phyloP scores from a whole-genome alignment of 1,140 invertebrate species.

The Drosophila malerkotliana region DNA sequence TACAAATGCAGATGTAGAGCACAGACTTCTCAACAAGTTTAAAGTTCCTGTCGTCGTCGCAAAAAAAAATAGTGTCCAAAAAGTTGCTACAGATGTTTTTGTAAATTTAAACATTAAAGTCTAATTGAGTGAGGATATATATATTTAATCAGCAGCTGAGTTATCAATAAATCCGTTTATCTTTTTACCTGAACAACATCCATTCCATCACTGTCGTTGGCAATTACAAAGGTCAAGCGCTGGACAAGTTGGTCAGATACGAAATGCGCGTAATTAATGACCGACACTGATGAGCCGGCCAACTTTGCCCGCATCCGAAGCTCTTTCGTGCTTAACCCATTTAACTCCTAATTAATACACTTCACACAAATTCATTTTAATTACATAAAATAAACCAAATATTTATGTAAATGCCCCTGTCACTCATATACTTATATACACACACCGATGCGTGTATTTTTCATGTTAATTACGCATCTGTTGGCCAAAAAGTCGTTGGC shows the following conservation, averaged over 20 bases:
- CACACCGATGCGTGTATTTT: constrained; percentile 30
- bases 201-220: constrained; percentile 21
- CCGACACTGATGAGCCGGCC: constrained; percentile 35
- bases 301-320: constrained; percentile 3
- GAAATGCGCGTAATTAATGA: constrained; percentile 68
- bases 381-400: constrained; percentile 80
- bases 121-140: neutral
- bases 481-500: constrained; percentile 29
- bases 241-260: constrained; percentile 13
- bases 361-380: constrained; percentile 81
- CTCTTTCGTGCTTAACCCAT: constrained; percentile 70
- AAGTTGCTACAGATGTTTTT: constrained; percentile 10
- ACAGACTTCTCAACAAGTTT: constrained; percentile 71
- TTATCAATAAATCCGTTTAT: constrained; percentile 25
- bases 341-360: constrained; percentile 82
- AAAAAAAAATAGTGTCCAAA: constrained; percentile 3
- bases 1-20: constrained; percentile 16
- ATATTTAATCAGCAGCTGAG: neutral
- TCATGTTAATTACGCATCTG: constrained; percentile 68
- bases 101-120: constrained; percentile 51
- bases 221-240: constrained; percentile 46
- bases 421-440: constrained; percentile 20
- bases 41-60: constrained; percentile 46
- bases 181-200: neutral
- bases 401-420: constrained; percentile 68